These are phyloP conservation scores for Torymus auratus DNA, from an alignment of 2,888 invertebrate species.

Conservation along the genomic window DNA sequence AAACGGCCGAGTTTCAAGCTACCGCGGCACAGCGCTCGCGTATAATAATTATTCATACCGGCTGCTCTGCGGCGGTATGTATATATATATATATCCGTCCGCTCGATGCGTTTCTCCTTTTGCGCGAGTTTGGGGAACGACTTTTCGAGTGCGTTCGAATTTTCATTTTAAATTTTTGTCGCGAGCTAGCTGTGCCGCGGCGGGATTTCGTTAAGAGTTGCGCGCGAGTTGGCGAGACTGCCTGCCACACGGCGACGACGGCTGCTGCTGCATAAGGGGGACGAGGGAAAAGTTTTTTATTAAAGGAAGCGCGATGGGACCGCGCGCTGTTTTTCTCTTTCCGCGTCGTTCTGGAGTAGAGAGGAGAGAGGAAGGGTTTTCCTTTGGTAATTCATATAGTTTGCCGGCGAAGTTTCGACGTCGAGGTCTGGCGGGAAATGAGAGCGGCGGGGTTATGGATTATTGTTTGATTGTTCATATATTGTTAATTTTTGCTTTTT, in stretches of 20 bases:
- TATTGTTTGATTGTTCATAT: no score
- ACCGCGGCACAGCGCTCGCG: neutral
- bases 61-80: neutral
- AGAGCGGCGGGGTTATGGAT: no score
- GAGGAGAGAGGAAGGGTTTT: no score
- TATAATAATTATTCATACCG: constrained; percentile 47
- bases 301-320: constrained; percentile 20
- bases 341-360: neutral
- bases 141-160: constrained; percentile 32
- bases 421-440: neutral
- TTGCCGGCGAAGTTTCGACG: no score
- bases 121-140: neutral
- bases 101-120: neutral
- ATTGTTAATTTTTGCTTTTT: no score
- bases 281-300: constrained; percentile 47
- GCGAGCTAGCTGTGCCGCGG: neutral
- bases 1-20: constrained; percentile 23
- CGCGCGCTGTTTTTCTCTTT: neutral
- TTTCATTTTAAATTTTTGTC: constrained; percentile 41
- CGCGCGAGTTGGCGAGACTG: neutral
- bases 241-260: neutral
- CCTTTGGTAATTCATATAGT: no score
- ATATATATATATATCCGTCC: no score
- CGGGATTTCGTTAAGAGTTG: constrained; percentile 37
- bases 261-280: neutral